Conservation (phyloP, 1,140 invertebrate genomes). For the Drosophila elegans region DNA sequence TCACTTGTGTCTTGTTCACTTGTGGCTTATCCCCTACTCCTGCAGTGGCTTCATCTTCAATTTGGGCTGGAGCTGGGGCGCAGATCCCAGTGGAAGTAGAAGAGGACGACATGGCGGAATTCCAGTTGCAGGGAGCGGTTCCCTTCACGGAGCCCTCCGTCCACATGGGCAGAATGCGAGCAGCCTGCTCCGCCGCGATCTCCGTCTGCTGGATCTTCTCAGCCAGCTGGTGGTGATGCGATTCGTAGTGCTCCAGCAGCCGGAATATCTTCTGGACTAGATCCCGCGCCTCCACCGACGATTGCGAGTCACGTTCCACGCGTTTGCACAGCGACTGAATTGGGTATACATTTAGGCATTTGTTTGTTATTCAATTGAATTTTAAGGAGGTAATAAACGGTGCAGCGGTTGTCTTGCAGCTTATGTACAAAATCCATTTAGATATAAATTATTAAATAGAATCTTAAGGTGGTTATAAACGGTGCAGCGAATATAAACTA, state of each 20-base stretch:
- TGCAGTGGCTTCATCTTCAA: neutral
- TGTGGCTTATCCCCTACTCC: neutral
- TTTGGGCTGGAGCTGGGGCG: neutral
- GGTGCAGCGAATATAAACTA: no score
- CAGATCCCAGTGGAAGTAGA: neutral
- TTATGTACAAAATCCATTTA: no score
- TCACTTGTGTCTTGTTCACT: neutral
- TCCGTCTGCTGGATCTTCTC: slow-evolving; percentile 67
- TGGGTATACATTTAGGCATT: no score
- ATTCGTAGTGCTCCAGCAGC: slow-evolving; percentile 69
- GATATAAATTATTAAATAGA: no score
- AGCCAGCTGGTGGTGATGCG: slow-evolving; percentile 53
- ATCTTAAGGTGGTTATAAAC: no score
- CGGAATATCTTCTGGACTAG: slow-evolving; percentile 67
- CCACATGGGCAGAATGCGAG: slow-evolving; percentile 55
- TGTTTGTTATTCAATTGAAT: no score
- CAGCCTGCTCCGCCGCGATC: slow-evolving; percentile 43
- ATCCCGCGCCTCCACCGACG: slow-evolving; percentile 52
- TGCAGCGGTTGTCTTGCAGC: no score
- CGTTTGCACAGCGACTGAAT: slow-evolving; percentile 43
- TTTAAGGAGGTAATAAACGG: no score
- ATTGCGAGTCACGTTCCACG: slow-evolving; percentile 53
- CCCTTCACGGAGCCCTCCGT: neutral
- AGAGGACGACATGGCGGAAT: neutral
- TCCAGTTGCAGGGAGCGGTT: neutral